Evolutionary conservation across 1,140 invertebrate genomes (phyloP).

Genomic region (Trachymyrmex cornetzi): DNA sequence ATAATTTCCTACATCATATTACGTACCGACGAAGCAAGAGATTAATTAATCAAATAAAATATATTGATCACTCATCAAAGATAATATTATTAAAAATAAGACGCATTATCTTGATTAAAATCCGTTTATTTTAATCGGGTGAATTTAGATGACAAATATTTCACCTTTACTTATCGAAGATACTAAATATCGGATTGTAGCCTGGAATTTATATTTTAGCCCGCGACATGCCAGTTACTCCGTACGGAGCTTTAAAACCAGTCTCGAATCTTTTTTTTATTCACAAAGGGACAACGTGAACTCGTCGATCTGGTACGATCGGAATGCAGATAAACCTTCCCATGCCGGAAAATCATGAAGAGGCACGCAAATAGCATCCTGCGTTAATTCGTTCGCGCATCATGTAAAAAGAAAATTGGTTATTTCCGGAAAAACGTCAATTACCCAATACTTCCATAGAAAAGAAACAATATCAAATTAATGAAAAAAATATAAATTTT

Average conservation of each 20-base stretch:
- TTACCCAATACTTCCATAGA: neutral
- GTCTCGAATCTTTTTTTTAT: conserved; percentile 14
- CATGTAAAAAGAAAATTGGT: conserved; percentile 21
- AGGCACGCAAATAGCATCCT: neutral
- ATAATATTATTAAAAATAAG: conserved; percentile 30
- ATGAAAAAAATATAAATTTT: neutral
- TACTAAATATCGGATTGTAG: neutral
- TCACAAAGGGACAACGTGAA: neutral
- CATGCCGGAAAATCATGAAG: neutral
- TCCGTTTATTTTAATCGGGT: neutral
- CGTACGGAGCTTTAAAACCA: conserved; percentile 34
- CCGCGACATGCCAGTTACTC: neutral
- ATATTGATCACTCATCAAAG: neutral
- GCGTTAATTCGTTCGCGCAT: neutral
- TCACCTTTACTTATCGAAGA: neutral
- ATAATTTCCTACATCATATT: neutral
- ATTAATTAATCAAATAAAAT: conserved; percentile 23
- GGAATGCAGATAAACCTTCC: conserved; percentile 50
- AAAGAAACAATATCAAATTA: neutral
- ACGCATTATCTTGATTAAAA: neutral
- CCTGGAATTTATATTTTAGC: neutral
- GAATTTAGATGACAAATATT: conserved; percentile 3
- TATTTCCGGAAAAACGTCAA: neutral
- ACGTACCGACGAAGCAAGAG: neutral
- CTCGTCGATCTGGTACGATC: conserved; percentile 43